Percentiles rank a stretch among this genome's conserved stretches.
Conservation (phyloP, 1,140 invertebrate genomes). For the Heliconius congener region DNA sequence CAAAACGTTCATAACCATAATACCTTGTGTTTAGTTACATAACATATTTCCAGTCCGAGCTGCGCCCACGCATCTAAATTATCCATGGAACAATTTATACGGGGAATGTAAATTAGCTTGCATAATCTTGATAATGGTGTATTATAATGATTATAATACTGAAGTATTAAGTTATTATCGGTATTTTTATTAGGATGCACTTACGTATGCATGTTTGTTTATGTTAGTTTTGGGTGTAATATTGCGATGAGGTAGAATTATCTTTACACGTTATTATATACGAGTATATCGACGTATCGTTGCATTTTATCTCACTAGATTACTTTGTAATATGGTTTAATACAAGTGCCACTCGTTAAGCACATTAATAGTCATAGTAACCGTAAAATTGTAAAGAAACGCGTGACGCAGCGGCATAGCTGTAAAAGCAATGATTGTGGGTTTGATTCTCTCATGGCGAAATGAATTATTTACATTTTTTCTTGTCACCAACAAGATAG, state of each 20-base stretch:
- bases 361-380: too few relatives aligned
- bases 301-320: neutral
- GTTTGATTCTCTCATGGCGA: too few relatives aligned
- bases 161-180: constrained; percentile 12
- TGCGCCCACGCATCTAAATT: constrained; percentile 14
- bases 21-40: neutral
- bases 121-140: constrained; percentile 14
- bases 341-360: too few relatives aligned
- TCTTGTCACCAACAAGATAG: too few relatives aligned
- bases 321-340: too few relatives aligned
- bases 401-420: too few relatives aligned
- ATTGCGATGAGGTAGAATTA: neutral
- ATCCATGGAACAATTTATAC: constrained; percentile 19
- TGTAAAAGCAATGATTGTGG: too few relatives aligned
- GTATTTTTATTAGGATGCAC: neutral
- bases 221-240: neutral
- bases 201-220: neutral
- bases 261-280: neutral
- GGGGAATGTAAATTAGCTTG: constrained; percentile 25
- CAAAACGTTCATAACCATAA: neutral
- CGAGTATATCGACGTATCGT: neutral
- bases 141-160: constrained; percentile 18
- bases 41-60: neutral
- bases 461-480: too few relatives aligned
- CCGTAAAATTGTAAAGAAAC: too few relatives aligned